Percentiles rank a stretch among this genome's conserved stretches.
Evolutionary conservation across 2,888 invertebrate species (phyloP).

Genomic region (Hypercompe scribonia): DNA sequence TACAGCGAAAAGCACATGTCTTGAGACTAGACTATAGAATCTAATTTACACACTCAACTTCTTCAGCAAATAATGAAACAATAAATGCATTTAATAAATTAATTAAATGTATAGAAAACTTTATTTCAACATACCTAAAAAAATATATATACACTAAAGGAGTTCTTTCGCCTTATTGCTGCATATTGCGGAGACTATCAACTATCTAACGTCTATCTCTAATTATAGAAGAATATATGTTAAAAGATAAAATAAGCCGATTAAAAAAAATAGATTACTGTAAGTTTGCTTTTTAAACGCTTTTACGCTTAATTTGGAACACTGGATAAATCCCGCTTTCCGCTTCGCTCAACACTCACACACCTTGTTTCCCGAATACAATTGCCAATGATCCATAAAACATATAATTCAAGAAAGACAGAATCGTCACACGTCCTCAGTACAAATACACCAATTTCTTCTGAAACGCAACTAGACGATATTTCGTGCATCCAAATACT

Average conservation of each 20-base stretch:
- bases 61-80: not conserved
- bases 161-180: too few species aligned
- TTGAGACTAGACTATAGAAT: not conserved
- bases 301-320: not conserved
- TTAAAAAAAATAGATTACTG: not conserved
- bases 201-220: too few species aligned
- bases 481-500: conserved; percentile 13
- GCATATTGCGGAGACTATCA: too few species aligned
- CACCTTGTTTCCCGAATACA: conserved; percentile 46
- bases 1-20: conserved; percentile 14
- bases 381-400: conserved; percentile 66
- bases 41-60: not conserved
- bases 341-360: conserved; percentile 13
- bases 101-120: too few species aligned
- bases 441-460: conserved; percentile 43
- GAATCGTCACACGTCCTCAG: conserved; percentile 57
- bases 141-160: not conserved
- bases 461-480: conserved; percentile 10
- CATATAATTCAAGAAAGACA: conserved; percentile 62
- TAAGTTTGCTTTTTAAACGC: not conserved
- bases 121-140: not conserved
- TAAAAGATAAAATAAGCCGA: not conserved
- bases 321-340: not conserved
- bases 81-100: too few species aligned
- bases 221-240: not conserved